Conservation (phyloP, 2,797 vertebrate species). For the Chaenodraco wilsoni region DNA sequence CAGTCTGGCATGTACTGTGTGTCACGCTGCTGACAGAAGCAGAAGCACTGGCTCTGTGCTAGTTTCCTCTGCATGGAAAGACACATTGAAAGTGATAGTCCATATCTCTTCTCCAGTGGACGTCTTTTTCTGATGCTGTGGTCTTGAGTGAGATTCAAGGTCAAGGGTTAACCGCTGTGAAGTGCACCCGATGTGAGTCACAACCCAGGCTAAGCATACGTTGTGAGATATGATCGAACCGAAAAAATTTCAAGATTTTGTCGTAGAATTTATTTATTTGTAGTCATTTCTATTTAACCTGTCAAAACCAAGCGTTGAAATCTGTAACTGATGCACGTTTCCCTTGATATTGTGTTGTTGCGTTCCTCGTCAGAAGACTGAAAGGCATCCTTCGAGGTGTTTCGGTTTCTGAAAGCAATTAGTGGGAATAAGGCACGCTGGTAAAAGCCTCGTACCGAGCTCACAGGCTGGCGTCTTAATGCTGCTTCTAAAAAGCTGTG, state of each 20-base stretch:
- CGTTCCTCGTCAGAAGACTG: neutral
- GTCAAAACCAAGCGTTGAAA: neutral
- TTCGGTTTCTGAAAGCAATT: conserved; percentile 31
- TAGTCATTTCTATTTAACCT: neutral
- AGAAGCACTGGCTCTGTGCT: neutral
- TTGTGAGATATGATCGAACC: neutral
- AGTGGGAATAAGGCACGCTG: conserved; percentile 28
- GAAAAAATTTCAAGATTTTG: too few relatives aligned
- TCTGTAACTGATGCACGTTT: neutral
- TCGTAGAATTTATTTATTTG: neutral
- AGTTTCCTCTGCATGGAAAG: neutral
- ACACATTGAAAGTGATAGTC: neutral
- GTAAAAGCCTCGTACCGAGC: conserved; percentile 32
- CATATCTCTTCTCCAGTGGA: neutral
- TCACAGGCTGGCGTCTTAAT: conserved; percentile 53
- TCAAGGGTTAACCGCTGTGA: conserved; percentile 40
- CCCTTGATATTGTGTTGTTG: neutral
- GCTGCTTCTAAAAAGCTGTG: conserved; percentile 50
- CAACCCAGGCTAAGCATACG: neutral
- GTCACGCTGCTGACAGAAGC: conserved; percentile 1
- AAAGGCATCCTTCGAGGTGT: conserved; percentile 18
- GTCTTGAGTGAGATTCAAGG: conserved; percentile 38
- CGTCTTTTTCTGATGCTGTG: conserved; percentile 2
- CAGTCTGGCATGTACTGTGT: too few relatives aligned
- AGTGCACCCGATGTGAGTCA: conserved; percentile 16